Evolutionary conservation across 2,888 invertebrate genomes (phyloP), one percentile per base, ranked within the genome.

Genomic region (Lochmaea crataegi): DNA sequence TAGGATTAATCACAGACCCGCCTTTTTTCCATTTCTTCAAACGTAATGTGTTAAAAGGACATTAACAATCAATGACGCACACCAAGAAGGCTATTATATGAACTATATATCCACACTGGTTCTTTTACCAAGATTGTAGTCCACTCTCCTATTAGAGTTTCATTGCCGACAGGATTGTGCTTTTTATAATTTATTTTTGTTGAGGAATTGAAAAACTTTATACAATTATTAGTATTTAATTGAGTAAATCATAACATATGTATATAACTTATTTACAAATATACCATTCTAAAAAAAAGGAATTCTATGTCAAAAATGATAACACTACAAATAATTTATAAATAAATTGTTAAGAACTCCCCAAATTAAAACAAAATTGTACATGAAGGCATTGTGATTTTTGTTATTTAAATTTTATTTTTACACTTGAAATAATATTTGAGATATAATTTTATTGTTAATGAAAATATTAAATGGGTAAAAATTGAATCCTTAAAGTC

Each of bases 201-300:
- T 56, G 2, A 18, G 18, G 3, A 65, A 68, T 41, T 18, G 51
- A 57, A 57, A 42, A 69, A 56, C 26, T 18, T 32, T 14, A 58
- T 66, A 73, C 73, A 70, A 67, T 75, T 74, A 78, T 78, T 78
- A 78, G 78, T 78, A 76, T 76, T 76, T 78, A 76, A 75, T 74
- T 73, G 65, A 75, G 76, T 79, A 80, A 81, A 81, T 81, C 78
- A 81, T 81, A 81, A 81, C 80, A 80, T 81, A 79, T 77, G 78
- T 79, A 75, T 80, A 80, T 79, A 81, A 80, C 79, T 80, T 81
- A 81, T 82, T 75, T 82, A 82, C 81, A 82, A 80, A 79, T 80
- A 74, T 74, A 75, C 78, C 80, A 77, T 77, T 76, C 80, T 80
- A 82, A 79, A 80, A 80, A 81, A 79, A 76, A 78, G 79, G 80